Conservation (phyloP, 37 sponge, comb jelly and placozoan species). For the Diacarnus erythraeanus region DNA sequence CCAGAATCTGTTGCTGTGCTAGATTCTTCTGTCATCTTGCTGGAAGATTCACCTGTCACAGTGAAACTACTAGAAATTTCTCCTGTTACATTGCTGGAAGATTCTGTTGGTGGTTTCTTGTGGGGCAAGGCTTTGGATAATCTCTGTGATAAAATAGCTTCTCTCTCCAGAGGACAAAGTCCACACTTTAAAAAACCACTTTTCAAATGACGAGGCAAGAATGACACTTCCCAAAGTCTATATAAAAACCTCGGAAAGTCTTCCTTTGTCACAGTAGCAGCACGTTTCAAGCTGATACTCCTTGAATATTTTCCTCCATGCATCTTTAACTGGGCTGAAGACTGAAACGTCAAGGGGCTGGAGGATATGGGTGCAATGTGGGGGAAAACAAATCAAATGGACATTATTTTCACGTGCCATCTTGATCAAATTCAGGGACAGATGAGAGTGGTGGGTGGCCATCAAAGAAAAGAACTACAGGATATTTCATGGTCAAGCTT, state of each 20-base stretch:
- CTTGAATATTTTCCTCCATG: constrained; percentile 51
- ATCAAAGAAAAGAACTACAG: constrained; percentile 67
- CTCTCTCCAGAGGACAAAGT: constrained; percentile 28
- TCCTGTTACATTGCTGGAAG: not conserved
- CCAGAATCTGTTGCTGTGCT: not conserved
- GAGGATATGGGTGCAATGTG: constrained; percentile 49
- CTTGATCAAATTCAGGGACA: constrained; percentile 23
- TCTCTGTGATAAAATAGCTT: constrained; percentile 27
- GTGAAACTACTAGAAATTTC: not conserved
- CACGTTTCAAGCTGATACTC: constrained; percentile 29
- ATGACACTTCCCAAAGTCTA: constrained; percentile 18
- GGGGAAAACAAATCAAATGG: constrained; percentile 59
- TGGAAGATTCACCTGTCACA: not conserved
- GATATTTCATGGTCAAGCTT: not conserved
- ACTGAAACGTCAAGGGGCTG: constrained; percentile 63
- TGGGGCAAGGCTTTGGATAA: constrained; percentile 25
- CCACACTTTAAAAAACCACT: constrained; percentile 27
- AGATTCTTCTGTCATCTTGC: not conserved
- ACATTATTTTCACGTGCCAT: constrained; percentile 25
- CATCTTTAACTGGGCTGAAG: constrained; percentile 45
- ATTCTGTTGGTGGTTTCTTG: not conserved
- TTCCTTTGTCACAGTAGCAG: constrained; percentile 42
- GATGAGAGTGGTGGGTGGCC: constrained; percentile 63
- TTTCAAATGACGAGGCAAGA: constrained; percentile 14
- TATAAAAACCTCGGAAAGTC: constrained; percentile 41